phyloP scores from a whole-genome alignment of 2,888 invertebrate genomes.

The Drosophila robusta region DNA sequence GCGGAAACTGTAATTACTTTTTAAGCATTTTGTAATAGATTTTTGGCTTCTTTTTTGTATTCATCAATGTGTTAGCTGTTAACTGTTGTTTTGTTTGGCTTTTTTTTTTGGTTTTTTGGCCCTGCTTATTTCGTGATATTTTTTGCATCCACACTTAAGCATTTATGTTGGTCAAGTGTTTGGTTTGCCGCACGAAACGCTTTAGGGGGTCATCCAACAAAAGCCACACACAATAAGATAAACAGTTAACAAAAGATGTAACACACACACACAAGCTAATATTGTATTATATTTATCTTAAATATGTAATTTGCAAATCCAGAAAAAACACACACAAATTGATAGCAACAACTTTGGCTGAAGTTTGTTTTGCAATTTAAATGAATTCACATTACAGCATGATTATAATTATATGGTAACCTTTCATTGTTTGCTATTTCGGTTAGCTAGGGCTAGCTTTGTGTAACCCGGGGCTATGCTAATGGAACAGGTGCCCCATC shows the following conservation, averaged over 20 bases:
- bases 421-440: slow-evolving; percentile 17
- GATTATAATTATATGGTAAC: slow-evolving; percentile 32
- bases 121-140: slow-evolving; percentile 58
- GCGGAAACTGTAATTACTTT: slow-evolving; percentile 77
- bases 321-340: slow-evolving; percentile 22
- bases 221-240: slow-evolving; percentile 44
- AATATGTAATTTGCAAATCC: slow-evolving; percentile 40
- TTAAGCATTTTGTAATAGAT: slow-evolving; percentile 72
- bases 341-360: slow-evolving; percentile 39
- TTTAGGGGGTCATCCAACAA: slow-evolving; percentile 53
- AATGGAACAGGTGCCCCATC: slow-evolving; percentile 11
- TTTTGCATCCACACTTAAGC: slow-evolving; percentile 55
- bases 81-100: slow-evolving; percentile 42
- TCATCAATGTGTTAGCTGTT: slow-evolving; percentile 46
- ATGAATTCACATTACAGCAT: slow-evolving; percentile 74
- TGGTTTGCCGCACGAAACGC: slow-evolving; percentile 46
- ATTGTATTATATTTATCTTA: slow-evolving; percentile 3
- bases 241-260: slow-evolving; percentile 75
- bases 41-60: slow-evolving; percentile 46
- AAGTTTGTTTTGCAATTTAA: slow-evolving; percentile 70
- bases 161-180: slow-evolving; percentile 79
- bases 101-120: slow-evolving; percentile 3
- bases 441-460: slow-evolving; percentile 16
- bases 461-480: slow-evolving; percentile 35
- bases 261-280: slow-evolving; percentile 33